Percentiles rank a stretch among this genome's conserved stretches.
These are phyloP conservation scores for Chironomus tentans DNA, from an alignment of 2,888 invertebrate species.

Conservation along the genomic window DNA sequence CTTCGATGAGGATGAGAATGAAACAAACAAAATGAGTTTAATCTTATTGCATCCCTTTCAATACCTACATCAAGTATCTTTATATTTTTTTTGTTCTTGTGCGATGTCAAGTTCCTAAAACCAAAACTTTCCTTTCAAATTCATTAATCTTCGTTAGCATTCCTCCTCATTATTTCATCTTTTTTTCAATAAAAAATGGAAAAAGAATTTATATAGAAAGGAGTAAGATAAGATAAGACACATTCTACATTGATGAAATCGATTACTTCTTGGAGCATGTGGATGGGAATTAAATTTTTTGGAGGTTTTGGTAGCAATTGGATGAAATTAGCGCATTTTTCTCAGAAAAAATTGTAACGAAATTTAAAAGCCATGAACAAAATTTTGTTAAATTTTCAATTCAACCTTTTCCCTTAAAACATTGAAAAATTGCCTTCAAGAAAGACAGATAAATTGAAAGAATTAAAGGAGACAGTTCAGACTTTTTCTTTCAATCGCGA, in stretches of 20 bases:
- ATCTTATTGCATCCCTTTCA: background rate
- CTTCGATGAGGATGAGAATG: background rate
- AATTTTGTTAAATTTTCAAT: background rate
- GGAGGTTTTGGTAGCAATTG: background rate
- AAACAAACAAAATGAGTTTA: background rate
- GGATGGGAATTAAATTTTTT: no score
- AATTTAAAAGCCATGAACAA: no score
- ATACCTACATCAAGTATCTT: background rate
- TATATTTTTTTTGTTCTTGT: background rate
- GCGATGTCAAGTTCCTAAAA: background rate
- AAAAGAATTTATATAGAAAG: background rate
- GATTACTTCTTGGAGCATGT: background rate
- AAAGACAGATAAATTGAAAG: no score
- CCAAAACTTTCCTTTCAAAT: background rate
- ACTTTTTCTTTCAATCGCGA: background rate
- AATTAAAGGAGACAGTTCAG: no score
- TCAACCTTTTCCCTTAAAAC: no score
- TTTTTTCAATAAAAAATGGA: background rate
- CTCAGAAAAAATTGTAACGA: no score
- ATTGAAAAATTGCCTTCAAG: background rate
- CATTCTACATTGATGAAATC: no score
- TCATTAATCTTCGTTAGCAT: constrained; percentile 1
- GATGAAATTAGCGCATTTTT: no score
- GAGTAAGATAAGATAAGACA: no score
- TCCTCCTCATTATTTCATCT: background rate